phyloP scores from a whole-genome alignment of 1,140 invertebrate species.

The Drosophila funebris region DNA sequence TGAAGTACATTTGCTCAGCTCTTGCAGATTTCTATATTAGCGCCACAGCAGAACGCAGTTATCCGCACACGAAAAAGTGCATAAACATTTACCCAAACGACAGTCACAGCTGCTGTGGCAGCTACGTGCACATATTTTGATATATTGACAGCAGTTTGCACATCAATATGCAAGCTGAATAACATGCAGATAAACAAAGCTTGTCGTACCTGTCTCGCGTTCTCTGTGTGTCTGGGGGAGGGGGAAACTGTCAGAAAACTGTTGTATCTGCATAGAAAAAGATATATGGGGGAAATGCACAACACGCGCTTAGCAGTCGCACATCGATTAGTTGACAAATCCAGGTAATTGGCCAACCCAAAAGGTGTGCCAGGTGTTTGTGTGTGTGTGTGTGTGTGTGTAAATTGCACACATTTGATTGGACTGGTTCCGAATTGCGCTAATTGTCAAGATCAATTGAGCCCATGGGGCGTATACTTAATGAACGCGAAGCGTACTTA shows the following conservation, averaged over 20 bases:
- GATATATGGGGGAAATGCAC: background rate
- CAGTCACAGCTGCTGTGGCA: background rate
- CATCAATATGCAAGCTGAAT: constrained; percentile 7
- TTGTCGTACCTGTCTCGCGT: background rate
- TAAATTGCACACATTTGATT: too few species aligned
- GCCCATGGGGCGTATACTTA: constrained; percentile 23
- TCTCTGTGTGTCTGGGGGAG: background rate
- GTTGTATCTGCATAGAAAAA: background rate
- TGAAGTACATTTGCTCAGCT: background rate
- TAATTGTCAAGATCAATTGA: constrained; percentile 10
- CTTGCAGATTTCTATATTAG: background rate
- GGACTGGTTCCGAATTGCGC: too few species aligned
- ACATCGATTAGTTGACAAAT: constrained; percentile 15
- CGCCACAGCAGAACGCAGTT: background rate
- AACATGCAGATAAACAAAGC: constrained; percentile 13
- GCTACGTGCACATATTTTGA: constrained; percentile 13
- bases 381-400: too few species aligned
- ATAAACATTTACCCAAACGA: background rate
- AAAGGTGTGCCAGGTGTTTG: too few species aligned
- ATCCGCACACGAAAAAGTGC: background rate
- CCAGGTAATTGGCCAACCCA: constrained; percentile 9
- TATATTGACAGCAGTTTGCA: constrained; percentile 8
- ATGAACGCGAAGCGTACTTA: constrained; percentile 11
- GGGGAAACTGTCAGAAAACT: background rate
- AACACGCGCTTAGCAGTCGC: background rate